Conservation (phyloP, 2,113 vertebrate species). For the Otocyon megalotis region DNA sequence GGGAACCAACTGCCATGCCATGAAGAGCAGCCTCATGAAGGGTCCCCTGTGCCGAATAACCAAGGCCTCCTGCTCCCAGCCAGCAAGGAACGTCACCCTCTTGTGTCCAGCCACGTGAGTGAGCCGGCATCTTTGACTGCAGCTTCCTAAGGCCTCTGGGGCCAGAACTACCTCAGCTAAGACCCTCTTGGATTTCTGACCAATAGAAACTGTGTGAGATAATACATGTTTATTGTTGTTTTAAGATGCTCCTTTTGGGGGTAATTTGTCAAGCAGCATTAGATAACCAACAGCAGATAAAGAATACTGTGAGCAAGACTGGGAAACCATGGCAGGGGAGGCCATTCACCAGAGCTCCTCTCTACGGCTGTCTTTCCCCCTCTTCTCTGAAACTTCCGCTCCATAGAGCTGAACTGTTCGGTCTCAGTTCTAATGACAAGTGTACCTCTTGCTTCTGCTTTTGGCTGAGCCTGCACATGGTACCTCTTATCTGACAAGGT, state of each 20-base stretch:
- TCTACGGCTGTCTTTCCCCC: background rate
- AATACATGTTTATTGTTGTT: background rate
- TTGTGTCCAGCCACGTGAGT: background rate
- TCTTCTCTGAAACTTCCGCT: background rate
- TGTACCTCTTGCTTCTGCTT: background rate
- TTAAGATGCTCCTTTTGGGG: background rate
- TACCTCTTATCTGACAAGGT: background rate
- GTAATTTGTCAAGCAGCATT: background rate
- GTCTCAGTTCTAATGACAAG: background rate
- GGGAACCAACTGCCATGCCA: background rate
- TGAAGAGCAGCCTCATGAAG: background rate
- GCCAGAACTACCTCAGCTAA: background rate
- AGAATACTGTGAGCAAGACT: background rate
- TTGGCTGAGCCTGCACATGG: background rate
- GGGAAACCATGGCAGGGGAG: background rate
- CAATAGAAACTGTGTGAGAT: background rate
- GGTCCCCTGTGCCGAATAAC: background rate
- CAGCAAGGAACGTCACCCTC: background rate
- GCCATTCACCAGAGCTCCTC: background rate
- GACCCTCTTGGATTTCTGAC: background rate
- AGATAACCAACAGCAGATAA: background rate
- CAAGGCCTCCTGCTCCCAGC: background rate
- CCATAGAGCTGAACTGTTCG: background rate
- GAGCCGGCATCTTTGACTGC: background rate
- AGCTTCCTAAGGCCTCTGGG: background rate